phyloP scores from a whole-genome alignment of 1,140 invertebrate species.

The Belonocnema kinseyi region DNA sequence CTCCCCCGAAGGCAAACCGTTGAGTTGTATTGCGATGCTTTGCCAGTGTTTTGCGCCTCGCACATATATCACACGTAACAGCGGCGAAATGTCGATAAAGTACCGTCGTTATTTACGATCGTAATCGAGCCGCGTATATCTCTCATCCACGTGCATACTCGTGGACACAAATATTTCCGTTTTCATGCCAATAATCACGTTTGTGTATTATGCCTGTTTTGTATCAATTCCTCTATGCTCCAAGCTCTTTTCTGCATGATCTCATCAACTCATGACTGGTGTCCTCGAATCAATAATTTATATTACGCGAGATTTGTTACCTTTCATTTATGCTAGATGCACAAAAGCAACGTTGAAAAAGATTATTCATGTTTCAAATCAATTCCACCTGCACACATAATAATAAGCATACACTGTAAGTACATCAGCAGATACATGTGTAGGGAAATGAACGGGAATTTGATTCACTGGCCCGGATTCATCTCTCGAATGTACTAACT shows the following conservation, averaged over 20 bases:
- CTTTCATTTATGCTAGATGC: no score
- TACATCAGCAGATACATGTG: no score
- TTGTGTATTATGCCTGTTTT: not conserved
- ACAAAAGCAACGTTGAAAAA: no score
- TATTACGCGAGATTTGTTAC: no score
- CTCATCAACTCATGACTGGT: not conserved
- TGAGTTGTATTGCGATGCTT: conserved; percentile 10
- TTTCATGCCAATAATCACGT: conserved; percentile 35
- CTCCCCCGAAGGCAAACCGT: conserved; percentile 45
- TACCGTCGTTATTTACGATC: conserved; percentile 63
- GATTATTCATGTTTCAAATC: no score
- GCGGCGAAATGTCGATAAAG: conserved; percentile 60
- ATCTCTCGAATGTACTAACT: no score
- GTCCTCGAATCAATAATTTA: no score
- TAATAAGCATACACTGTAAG: no score
- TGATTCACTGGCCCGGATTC: no score
- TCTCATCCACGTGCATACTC: not conserved
- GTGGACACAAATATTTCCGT: conserved; percentile 5
- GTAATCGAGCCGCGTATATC: conserved; percentile 54
- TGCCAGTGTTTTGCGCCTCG: conserved; percentile 11
- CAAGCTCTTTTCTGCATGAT: not conserved
- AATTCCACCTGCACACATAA: no score
- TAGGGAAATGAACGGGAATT: no score
- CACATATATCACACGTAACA: conserved; percentile 53
- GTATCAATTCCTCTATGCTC: not conserved